Conservation (phyloP, 2,797 vertebrate species). For the Rhinichthys osculus region DNA sequence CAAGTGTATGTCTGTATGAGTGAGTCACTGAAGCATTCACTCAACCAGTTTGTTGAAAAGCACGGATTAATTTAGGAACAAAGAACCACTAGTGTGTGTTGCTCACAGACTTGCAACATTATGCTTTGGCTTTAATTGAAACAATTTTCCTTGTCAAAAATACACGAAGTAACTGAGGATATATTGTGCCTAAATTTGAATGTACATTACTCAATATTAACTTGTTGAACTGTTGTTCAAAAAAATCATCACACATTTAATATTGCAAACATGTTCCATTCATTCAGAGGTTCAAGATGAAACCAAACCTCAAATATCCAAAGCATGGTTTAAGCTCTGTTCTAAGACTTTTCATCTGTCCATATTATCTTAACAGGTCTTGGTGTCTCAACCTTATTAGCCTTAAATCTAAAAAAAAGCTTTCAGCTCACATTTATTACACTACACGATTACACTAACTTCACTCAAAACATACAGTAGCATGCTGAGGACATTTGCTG, state of each 20-base stretch:
- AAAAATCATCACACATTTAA: background rate
- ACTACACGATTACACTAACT: too few relatives aligned
- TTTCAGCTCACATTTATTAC: too few relatives aligned
- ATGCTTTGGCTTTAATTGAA: background rate
- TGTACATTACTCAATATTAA: background rate
- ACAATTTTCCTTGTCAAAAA: background rate
- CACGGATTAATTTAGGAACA: background rate
- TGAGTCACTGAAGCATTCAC: background rate
- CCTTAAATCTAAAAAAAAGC: slow-evolving; percentile 1
- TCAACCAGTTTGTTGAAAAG: background rate
- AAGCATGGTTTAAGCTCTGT: background rate
- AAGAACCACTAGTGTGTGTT: background rate
- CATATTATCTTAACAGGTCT: background rate
- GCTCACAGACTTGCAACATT: background rate
- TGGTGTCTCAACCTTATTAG: background rate
- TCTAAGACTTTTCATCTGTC: background rate
- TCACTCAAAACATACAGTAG: too few relatives aligned
- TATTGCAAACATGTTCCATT: background rate
- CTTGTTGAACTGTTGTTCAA: background rate
- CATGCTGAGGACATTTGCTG: too few relatives aligned
- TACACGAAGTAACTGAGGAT: background rate
- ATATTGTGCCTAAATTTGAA: background rate
- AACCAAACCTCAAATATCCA: background rate
- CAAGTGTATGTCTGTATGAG: background rate
- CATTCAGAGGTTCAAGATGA: background rate